Conservation (phyloP, 2,888 invertebrate genomes). For the Clunio marinus region DNA sequence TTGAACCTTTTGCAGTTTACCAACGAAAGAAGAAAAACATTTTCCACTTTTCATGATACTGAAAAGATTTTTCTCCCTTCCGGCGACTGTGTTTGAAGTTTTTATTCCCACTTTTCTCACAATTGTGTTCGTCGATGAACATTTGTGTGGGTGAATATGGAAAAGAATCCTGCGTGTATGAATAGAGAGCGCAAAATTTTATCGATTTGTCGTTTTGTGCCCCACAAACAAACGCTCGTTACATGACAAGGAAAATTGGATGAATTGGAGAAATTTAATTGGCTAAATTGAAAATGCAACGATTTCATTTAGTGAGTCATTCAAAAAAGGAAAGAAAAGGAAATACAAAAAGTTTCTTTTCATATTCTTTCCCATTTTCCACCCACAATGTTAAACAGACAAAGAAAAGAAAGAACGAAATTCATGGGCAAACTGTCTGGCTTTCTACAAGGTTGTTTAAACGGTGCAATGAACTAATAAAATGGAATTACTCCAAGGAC, state of each 20-base stretch:
- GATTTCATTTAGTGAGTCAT: not conserved
- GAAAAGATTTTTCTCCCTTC: not conserved
- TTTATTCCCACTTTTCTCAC: not conserved
- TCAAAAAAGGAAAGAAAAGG: not conserved
- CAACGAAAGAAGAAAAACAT: too few species aligned
- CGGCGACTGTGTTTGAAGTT: not conserved
- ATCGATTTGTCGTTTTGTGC: slow-evolving; percentile 5
- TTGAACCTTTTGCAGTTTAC: not conserved
- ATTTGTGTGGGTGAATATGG: not conserved
- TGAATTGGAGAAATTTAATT: slow-evolving; percentile 4
- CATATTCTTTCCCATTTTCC: too few species aligned
- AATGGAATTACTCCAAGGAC: too few species aligned
- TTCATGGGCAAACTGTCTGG: too few species aligned
- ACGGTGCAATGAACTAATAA: too few species aligned
- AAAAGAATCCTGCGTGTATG: slow-evolving; percentile 24
- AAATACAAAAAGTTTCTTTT: not conserved
- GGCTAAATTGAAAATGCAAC: not conserved
- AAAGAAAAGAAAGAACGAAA: too few species aligned
- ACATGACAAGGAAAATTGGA: not conserved
- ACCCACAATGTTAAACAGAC: too few species aligned
- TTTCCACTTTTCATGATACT: not conserved
- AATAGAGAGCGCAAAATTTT: slow-evolving; percentile 20
- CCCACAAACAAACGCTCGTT: not conserved
- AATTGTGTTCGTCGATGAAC: not conserved
- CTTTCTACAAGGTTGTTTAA: too few species aligned